These are phyloP conservation scores for Athene noctua DNA, from an alignment of 2,113 vertebrate genomes.

Conservation along the genomic window DNA sequence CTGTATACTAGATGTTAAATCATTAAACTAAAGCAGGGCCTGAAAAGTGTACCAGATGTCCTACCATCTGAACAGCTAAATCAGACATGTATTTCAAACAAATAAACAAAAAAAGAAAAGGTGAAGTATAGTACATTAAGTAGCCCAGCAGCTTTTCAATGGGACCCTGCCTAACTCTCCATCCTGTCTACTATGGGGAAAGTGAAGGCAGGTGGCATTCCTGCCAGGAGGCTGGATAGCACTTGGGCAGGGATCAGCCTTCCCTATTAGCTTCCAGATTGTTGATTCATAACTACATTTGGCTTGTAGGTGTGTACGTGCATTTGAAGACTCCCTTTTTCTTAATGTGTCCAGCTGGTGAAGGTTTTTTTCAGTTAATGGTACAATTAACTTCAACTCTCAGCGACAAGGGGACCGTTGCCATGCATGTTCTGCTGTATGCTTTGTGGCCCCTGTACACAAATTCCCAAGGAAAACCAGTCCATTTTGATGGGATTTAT, in stretches of 20 bases:
- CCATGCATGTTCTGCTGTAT: not conserved
- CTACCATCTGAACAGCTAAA: conserved; percentile 3
- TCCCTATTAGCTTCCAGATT: not conserved
- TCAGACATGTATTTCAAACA: not conserved
- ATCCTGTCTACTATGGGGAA: not conserved
- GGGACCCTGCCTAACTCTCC: not conserved
- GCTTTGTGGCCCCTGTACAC: not conserved
- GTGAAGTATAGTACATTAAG: not conserved
- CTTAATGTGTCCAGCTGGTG: not conserved
- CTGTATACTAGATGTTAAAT: conserved; percentile 10
- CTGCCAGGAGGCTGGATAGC: not conserved
- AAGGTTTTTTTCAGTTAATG: not conserved
- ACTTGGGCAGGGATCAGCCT: not conserved
- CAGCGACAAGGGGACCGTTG: not conserved
- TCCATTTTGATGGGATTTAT: not conserved
- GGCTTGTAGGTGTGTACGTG: not conserved
- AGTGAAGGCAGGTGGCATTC: not conserved
- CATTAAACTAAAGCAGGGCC: not conserved
- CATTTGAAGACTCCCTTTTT: not conserved
- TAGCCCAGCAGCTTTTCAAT: not conserved
- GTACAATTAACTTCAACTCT: not conserved
- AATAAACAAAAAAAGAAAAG: not conserved
- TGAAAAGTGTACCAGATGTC: conserved; percentile 21
- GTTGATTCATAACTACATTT: not conserved
- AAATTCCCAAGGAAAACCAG: not conserved